Percentiles rank a stretch among this genome's conserved stretches.
Conservation (phyloP, 2,113 vertebrate genomes). For the Perca fluviatilis region DNA sequence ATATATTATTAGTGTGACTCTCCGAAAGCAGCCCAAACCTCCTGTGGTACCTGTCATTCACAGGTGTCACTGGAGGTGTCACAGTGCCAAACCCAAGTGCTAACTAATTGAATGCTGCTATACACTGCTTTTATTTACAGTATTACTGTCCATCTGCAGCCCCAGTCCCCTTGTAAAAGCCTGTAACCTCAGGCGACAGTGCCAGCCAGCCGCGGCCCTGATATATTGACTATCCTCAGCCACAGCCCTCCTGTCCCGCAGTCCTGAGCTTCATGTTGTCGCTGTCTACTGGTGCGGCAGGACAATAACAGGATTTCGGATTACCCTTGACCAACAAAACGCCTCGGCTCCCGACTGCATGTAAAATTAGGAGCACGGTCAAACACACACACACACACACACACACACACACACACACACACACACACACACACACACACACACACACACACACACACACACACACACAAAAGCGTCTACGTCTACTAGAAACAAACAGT, state of each 20-base stretch:
- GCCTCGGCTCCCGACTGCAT: conserved; percentile 63
- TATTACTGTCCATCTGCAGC: conserved; percentile 41
- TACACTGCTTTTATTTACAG: conserved; percentile 39
- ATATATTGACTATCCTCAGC: conserved; percentile 58
- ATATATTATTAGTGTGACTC: not conserved
- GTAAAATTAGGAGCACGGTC: conserved; percentile 66
- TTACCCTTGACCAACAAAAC: conserved; percentile 82
- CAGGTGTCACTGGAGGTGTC: conserved; percentile 29
- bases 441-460: conserved; percentile 28
- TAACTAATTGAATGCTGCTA: conserved; percentile 29
- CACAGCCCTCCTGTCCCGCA: conserved; percentile 77
- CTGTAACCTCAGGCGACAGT: conserved; percentile 68
- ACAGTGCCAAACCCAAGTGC: conserved; percentile 18
- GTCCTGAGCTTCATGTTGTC: conserved; percentile 74
- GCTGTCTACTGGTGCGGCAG: conserved; percentile 74
- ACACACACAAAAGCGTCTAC: conserved; percentile 15
- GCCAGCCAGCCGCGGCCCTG: conserved; percentile 63
- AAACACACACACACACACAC: conserved; percentile 23
- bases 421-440: conserved; percentile 15
- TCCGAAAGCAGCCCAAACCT: not conserved
- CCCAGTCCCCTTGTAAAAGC: conserved; percentile 39
- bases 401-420: conserved; percentile 16
- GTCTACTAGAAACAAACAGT: conserved; percentile 62
- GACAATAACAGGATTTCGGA: conserved; percentile 81
- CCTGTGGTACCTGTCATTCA: conserved; percentile 42